Percentiles rank a stretch among this genome's conserved stretches.
These are phyloP conservation scores for Sinocyclocheilus anophthalmus DNA, from an alignment of 2,113 vertebrate species.

Conservation along the genomic window DNA sequence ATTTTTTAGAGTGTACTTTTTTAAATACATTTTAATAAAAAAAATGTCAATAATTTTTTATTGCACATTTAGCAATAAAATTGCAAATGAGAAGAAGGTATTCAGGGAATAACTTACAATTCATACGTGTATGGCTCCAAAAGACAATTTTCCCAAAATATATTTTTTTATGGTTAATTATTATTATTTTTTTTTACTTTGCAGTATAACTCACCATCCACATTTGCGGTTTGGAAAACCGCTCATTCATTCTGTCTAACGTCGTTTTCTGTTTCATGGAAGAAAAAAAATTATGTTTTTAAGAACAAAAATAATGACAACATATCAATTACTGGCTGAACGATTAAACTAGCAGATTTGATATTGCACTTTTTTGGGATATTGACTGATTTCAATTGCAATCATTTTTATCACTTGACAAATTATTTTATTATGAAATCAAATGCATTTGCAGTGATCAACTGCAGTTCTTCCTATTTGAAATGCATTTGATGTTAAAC, in stretches of 20 bases:
- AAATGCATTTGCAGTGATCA: neutral
- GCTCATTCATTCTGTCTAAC: neutral
- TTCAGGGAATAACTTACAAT: neutral
- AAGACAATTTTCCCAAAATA: neutral
- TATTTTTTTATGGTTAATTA: neutral
- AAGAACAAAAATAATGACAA: neutral
- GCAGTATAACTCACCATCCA: too few relatives aligned
- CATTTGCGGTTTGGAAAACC: neutral
- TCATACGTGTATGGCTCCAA: neutral
- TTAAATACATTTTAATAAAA: too few relatives aligned
- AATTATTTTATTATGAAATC: neutral
- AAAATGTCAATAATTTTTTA: too few relatives aligned
- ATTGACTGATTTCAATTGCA: neutral
- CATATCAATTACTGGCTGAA: neutral
- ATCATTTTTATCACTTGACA: neutral
- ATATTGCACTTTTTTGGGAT: neutral
- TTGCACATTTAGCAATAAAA: neutral
- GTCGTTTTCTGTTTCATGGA: neutral
- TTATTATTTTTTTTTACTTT: neutral
- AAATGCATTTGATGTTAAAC: neutral
- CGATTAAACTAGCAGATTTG: neutral
- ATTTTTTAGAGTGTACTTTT: too few relatives aligned
- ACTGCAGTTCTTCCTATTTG: neutral
- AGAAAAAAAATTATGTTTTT: neutral
- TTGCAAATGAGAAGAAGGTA: neutral